Conservation (phyloP, 1,140 invertebrate species). For the Chionoecetes opilio region DNA sequence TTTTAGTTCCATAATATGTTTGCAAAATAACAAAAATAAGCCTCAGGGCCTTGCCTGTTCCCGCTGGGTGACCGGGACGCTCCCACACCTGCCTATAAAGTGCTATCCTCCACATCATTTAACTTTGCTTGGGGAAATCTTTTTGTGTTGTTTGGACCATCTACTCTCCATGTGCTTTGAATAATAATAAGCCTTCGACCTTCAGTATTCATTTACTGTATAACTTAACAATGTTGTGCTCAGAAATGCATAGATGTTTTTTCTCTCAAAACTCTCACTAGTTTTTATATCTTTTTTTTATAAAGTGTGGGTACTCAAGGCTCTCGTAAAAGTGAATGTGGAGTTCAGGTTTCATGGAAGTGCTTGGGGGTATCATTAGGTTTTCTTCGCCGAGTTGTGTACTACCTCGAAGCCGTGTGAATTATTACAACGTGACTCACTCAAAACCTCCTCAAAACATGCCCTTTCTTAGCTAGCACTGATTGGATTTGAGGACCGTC, state of each 20-base stretch:
- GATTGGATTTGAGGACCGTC: not conserved
- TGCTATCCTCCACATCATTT: not conserved
- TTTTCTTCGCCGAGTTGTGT: not conserved
- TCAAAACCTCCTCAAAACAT: not conserved
- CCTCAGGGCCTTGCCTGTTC: not conserved
- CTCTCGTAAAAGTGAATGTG: not conserved
- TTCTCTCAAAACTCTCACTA: not conserved
- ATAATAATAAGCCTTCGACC: conserved; percentile 39
- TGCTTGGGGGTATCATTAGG: not conserved
- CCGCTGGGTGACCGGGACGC: not conserved
- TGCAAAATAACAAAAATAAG: not conserved
- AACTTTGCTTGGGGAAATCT: conserved; percentile 48
- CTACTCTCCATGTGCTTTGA: not conserved
- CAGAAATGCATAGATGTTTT: not conserved
- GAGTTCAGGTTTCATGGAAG: conserved; percentile 15
- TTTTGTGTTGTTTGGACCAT: conserved; percentile 44
- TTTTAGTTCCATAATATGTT: not conserved
- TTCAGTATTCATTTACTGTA: not conserved
- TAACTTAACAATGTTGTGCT: not conserved
- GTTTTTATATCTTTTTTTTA: not conserved
- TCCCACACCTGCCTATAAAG: conserved; percentile 14
- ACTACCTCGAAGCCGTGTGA: not conserved
- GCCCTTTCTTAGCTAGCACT: not conserved
- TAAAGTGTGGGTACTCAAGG: not conserved
- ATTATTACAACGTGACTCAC: not conserved